Percentiles rank a stretch among this genome's conserved stretches.
Evolutionary conservation across 2,797 vertebrate genomes (phyloP).

Genomic region (Lycodopsis pacificus): DNA sequence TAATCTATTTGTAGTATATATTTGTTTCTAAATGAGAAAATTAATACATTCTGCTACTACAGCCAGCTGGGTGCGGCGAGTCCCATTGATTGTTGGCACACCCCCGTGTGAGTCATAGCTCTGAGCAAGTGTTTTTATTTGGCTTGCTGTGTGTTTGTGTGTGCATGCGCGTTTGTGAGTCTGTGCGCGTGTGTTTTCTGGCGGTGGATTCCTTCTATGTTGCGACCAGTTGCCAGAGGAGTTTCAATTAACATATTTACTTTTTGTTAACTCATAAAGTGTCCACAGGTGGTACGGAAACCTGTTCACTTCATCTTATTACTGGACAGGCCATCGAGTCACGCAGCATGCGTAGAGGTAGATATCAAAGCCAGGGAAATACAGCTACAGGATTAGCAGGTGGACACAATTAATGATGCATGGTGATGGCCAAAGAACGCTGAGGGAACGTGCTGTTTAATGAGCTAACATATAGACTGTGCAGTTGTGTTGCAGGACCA

Average conservation of each 20-base stretch:
- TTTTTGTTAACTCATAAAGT: conserved; percentile 52
- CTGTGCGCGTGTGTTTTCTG: conserved; percentile 35
- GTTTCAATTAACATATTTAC: conserved; percentile 71
- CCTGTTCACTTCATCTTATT: conserved; percentile 48
- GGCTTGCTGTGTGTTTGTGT: conserved; percentile 43
- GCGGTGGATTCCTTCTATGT: conserved; percentile 53
- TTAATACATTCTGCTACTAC: conserved; percentile 70
- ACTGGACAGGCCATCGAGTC: conserved; percentile 39
- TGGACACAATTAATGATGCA: conserved; percentile 73
- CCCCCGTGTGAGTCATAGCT: conserved; percentile 71
- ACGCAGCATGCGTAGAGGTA: conserved; percentile 48
- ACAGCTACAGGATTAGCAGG: conserved; percentile 66
- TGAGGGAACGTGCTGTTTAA: conserved; percentile 72
- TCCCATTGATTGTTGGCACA: conserved; percentile 78
- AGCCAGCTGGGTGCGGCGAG: conserved; percentile 71
- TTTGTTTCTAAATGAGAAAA: conserved; percentile 80
- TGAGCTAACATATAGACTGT: conserved; percentile 67
- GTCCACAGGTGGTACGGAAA: conserved; percentile 71
- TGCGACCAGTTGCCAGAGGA: conserved; percentile 56
- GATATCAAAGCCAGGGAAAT: conserved; percentile 66
- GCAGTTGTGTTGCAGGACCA: conserved; percentile 71
- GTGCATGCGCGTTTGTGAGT: neutral
- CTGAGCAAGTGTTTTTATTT: conserved; percentile 69
- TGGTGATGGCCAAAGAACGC: conserved; percentile 70
- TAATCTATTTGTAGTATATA: conserved; percentile 79